phyloP scores from a whole-genome alignment of 2,113 vertebrate species.

The Salvelinus alpinus region DNA sequence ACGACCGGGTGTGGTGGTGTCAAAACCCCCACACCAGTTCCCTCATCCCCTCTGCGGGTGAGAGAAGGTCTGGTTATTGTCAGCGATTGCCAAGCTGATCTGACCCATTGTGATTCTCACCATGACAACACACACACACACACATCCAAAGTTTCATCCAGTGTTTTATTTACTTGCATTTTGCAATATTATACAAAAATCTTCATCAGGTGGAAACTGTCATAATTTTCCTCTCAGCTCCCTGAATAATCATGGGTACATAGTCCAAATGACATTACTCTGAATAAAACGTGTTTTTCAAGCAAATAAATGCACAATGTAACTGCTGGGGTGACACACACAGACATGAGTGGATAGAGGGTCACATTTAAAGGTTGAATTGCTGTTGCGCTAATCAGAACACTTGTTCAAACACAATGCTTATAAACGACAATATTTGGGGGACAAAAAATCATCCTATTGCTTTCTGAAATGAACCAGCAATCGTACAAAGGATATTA shows the following conservation, averaged over 20 bases:
- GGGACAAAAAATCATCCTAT: neutral
- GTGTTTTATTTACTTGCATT: slow-evolving; percentile 63
- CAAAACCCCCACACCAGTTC: too few species aligned
- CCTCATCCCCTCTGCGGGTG: too few species aligned
- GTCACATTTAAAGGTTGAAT: neutral
- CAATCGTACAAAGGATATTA: neutral
- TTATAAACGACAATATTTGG: neutral
- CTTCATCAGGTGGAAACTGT: neutral
- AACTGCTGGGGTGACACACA: slow-evolving; percentile 7
- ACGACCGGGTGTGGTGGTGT: too few species aligned
- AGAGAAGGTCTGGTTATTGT: too few species aligned
- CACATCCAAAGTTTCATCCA: slow-evolving; percentile 51
- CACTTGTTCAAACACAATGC: neutral
- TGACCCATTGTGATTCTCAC: too few species aligned
- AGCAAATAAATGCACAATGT: slow-evolving; percentile 26
- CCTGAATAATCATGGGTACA: neutral
- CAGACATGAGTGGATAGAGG: neutral
- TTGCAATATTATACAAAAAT: slow-evolving; percentile 21
- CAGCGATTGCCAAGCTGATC: too few species aligned
- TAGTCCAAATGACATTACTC: slow-evolving; percentile 13
- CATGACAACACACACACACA: neutral
- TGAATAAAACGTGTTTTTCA: slow-evolving; percentile 28
- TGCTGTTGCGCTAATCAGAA: neutral
- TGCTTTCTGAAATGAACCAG: neutral
- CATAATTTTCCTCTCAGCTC: slow-evolving; percentile 13